A percentile compares a stretch with the other conserved stretches of the same genome.
phyloP scores from a whole-genome alignment of 2,113 vertebrate species.

The Trematocara zebra region DNA sequence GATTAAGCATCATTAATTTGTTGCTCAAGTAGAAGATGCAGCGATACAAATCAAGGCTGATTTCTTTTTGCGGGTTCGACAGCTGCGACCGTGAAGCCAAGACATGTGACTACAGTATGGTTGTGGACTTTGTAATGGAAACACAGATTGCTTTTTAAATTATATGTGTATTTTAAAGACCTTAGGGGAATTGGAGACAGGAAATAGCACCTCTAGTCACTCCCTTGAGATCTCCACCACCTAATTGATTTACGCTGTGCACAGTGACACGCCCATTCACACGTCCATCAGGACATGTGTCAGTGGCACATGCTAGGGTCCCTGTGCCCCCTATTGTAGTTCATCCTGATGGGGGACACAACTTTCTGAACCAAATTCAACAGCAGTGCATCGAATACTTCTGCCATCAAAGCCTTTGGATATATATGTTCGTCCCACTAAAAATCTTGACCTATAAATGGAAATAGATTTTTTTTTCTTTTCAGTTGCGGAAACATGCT shows the following conservation, averaged over 20 bases:
- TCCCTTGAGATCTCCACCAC: slow-evolving; percentile 27
- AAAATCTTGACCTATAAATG: not conserved
- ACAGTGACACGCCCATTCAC: slow-evolving; percentile 53
- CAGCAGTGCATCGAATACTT: not conserved
- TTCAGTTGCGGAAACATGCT: not conserved
- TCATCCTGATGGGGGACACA: not conserved
- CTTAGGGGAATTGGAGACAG: slow-evolving; percentile 39
- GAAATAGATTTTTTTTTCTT: not conserved
- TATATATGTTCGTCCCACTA: not conserved
- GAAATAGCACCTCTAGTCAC: not conserved
- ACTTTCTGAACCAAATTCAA: not conserved
- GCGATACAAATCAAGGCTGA: not conserved
- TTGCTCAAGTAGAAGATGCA: not conserved
- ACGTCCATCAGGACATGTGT: slow-evolving; percentile 17
- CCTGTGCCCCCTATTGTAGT: not conserved
- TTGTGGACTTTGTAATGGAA: slow-evolving; percentile 21
- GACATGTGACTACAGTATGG: not conserved
- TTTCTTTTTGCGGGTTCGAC: not conserved
- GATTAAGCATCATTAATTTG: slow-evolving; percentile 15
- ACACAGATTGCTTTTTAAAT: slow-evolving; percentile 56
- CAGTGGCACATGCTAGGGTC: not conserved
- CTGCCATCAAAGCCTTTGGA: not conserved
- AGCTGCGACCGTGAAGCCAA: not conserved
- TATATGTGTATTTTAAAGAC: slow-evolving; percentile 41
- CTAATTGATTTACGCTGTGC: slow-evolving; percentile 71